Percentiles rank a stretch among this genome's conserved stretches.
Conservation (phyloP, 1,140 invertebrate species). For the Caerostris extrusa region DNA sequence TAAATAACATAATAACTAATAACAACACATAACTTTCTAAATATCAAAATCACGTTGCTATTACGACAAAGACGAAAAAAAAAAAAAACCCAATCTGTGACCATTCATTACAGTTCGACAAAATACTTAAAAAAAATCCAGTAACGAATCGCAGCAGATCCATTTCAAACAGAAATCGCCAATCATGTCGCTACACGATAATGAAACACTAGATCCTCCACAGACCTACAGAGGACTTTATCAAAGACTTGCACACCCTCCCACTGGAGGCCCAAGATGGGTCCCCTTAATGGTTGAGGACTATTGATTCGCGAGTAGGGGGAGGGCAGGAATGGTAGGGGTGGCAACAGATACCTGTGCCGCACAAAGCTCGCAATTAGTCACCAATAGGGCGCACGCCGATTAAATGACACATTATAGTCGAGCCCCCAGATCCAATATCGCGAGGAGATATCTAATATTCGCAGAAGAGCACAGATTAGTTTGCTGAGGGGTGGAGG, state of each 20-base stretch:
- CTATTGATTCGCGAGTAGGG: not conserved
- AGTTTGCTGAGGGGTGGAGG: not conserved
- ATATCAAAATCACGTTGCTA: too few species aligned
- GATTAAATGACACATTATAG: constrained; percentile 58
- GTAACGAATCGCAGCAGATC: too few species aligned
- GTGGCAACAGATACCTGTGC: not conserved
- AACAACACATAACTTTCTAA: too few species aligned
- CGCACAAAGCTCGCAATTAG: constrained; percentile 16
- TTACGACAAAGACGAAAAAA: too few species aligned
- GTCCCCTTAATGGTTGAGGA: constrained; percentile 20
- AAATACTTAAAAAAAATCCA: too few species aligned
- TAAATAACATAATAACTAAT: too few species aligned
- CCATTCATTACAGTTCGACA: too few species aligned
- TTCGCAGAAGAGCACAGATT: constrained; percentile 34
- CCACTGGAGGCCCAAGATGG: constrained; percentile 20
- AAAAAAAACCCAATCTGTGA: too few species aligned
- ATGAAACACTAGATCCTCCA: not conserved
- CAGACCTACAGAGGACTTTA: constrained; percentile 28
- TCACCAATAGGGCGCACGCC: constrained; percentile 46
- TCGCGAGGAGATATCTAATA: constrained; percentile 52
- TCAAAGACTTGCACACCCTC: constrained; percentile 2
- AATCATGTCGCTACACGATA: not conserved
- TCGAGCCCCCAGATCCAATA: constrained; percentile 46
- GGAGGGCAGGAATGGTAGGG: not conserved
- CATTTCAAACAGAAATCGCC: too few species aligned